phyloP scores from a whole-genome alignment of 2,888 invertebrate genomes.

The Trachelus troglodyta region DNA sequence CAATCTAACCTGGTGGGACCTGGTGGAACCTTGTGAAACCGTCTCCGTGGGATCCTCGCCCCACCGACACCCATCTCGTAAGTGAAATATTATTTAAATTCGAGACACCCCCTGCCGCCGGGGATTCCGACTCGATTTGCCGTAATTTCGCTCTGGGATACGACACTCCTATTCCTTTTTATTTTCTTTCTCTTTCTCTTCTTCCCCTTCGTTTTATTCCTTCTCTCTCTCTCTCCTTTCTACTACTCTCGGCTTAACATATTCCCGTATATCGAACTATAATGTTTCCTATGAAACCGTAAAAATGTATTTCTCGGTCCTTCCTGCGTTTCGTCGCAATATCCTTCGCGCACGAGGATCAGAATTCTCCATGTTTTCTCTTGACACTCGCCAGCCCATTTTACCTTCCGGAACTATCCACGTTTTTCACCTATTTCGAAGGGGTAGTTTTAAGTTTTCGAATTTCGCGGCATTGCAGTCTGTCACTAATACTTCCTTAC shows the following conservation, averaged over 20 bases:
- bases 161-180: background rate
- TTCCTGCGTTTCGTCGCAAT: background rate
- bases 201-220: no score
- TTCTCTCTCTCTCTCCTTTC: no score
- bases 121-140: slow-evolving; percentile 7
- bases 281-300: background rate
- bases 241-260: background rate
- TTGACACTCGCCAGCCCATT: background rate
- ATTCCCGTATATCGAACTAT: background rate
- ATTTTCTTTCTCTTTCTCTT: background rate
- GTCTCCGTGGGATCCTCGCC: slow-evolving; percentile 6
- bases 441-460: background rate
- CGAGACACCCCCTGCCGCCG: slow-evolving; percentile 13
- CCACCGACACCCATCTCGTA: background rate
- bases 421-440: background rate
- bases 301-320: background rate
- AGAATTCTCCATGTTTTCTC: background rate
- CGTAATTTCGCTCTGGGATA: background rate
- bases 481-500: background rate
- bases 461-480: background rate
- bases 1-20: background rate
- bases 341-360: no score
- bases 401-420: background rate
- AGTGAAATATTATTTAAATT: slow-evolving; percentile 40
- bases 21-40: background rate